Percentiles rank a stretch among this genome's conserved stretches.
phyloP scores from a whole-genome alignment of 1,140 invertebrate species.

The Choristoneura fumiferana region DNA sequence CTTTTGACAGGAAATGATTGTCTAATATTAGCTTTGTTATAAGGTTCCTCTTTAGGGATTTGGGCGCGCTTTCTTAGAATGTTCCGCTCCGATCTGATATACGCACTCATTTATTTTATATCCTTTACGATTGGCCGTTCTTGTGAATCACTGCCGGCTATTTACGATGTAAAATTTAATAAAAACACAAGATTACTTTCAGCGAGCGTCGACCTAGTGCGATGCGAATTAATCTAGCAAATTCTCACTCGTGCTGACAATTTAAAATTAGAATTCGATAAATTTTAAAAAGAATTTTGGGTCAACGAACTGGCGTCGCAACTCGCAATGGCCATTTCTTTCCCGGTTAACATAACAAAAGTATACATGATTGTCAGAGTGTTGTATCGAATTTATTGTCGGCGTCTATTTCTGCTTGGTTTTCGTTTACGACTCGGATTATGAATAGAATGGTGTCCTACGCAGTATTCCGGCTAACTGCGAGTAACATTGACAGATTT shows the following conservation, averaged over 20 bases:
- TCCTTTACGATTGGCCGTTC: constrained; percentile 11
- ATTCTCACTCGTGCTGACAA: constrained; percentile 5
- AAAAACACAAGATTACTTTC: constrained; percentile 9
- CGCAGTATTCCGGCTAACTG: constrained; percentile 35
- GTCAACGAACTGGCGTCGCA: constrained; percentile 51
- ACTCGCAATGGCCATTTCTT: neutral
- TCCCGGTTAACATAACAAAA: constrained; percentile 60
- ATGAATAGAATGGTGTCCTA: constrained; percentile 55
- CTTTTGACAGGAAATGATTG: constrained; percentile 78
- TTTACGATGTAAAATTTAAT: constrained; percentile 1
- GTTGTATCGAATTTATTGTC: constrained; percentile 70
- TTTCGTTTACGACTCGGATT: constrained; percentile 61
- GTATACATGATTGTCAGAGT: constrained; percentile 44
- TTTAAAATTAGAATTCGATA: constrained; percentile 49
- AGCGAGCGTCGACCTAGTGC: neutral
- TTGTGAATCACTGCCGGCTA: constrained; percentile 10
- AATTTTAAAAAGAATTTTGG: constrained; percentile 59
- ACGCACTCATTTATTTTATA: constrained; percentile 17
- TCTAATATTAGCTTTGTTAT: constrained; percentile 78
- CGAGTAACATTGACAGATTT: constrained; percentile 68
- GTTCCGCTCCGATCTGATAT: constrained; percentile 12
- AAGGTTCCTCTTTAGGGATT: constrained; percentile 73
- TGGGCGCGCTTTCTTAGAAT: constrained; percentile 46
- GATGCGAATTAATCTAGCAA: neutral
- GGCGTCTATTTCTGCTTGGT: constrained; percentile 64